Evolutionary conservation across 2,797 vertebrate species (phyloP), one percentile per base, ranked within the genome.

Genomic region (Anguilla anguilla): DNA sequence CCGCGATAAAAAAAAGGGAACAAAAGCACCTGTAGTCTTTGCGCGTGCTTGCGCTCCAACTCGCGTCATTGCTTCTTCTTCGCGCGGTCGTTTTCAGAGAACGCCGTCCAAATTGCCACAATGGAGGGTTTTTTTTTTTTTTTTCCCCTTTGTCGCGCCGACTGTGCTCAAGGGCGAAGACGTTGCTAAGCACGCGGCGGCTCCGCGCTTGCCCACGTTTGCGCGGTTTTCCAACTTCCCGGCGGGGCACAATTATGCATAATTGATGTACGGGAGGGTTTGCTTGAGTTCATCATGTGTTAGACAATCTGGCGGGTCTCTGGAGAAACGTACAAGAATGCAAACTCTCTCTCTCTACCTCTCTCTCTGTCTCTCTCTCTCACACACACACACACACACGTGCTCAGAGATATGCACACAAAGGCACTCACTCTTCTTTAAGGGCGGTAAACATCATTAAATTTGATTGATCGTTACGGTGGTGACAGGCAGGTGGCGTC

Each of bases 281-380:
- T 57, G 22, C 6, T 6, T 57, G 83, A 85, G 35, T 85, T 85
- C 57, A 57, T 59, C 83, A 55, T 11, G 49, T 64, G 83, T 81
- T 81, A 46, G 39, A 81, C 15, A 61, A 43, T 28, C 55, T 84
- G 53, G 1, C 51, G 11, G 46, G 22, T 9, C 83, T 74, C 72
- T 4, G 9, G 72, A 0, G 72, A 39, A 4, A 39, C 5, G 31
- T 13, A 19, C 28, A 22, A 28, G 69, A 31, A 53, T 53, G 51
- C 19, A 17, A 25, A 57, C 43, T 46, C 43, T 46, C 43, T 46
- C 43, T 46, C 43, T 46, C 43, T 46, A 46, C 43, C 43, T 46
- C 43, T 46, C 39, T 43, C 39, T 39, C 35, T 39, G 35, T 39
- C 35, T 39, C 35, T 39, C 35, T 39, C 35, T 4, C 39, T 43